Percentiles rank a stretch among this genome's conserved stretches.
Conservation (phyloP, 2,797 vertebrate species). For the Sebastes elongatus region DNA sequence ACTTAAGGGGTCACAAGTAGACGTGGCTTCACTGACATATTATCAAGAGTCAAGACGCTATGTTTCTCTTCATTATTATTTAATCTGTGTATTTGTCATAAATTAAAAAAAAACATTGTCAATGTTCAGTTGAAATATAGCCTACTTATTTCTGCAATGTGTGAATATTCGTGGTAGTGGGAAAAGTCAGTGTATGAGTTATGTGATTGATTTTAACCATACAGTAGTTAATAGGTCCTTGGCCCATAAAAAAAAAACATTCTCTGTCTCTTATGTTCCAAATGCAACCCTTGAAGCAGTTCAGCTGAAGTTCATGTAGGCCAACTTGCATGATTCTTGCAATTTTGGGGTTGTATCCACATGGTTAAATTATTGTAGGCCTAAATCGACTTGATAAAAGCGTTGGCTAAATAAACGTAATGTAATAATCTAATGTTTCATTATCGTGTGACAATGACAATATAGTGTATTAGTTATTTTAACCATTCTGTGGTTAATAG, state of each 20-base stretch:
- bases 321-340: too few species aligned
- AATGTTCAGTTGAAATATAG: neutral
- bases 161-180: neutral
- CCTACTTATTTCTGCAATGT: neutral
- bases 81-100: neutral
- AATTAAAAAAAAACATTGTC: neutral
- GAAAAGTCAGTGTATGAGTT: neutral
- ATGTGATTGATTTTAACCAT: neutral
- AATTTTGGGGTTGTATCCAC: too few species aligned
- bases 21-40: neutral
- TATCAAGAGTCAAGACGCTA: neutral
- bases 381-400: too few species aligned
- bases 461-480: too few species aligned
- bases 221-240: neutral
- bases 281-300: too few species aligned
- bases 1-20: neutral
- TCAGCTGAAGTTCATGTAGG: too few species aligned
- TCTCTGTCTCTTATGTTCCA: too few species aligned
- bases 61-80: neutral
- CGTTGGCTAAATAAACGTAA: too few species aligned
- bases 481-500: neutral
- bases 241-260: too few species aligned
- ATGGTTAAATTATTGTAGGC: too few species aligned
- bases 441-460: too few species aligned
- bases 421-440: too few species aligned